phyloP scores from a whole-genome alignment of 2,888 invertebrate genomes.

The Brachyopa scutellaris region DNA sequence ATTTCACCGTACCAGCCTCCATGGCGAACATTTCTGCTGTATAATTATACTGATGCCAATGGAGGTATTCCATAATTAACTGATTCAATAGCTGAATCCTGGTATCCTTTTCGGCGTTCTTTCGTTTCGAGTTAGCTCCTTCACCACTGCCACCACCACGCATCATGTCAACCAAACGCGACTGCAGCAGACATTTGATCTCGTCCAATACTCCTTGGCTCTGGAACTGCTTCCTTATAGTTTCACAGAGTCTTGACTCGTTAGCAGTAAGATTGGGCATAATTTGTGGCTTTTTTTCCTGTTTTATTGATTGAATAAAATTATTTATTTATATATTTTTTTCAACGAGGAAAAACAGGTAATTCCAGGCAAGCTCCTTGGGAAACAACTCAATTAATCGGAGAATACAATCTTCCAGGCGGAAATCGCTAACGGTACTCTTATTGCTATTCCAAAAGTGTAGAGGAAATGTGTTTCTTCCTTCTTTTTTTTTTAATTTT shows the following conservation, averaged over 20 bases:
- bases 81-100: conserved; percentile 75
- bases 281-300: neutral
- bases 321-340: neutral
- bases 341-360: neutral
- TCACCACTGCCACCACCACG: conserved; percentile 53
- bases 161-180: conserved; percentile 77
- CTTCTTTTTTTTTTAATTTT: neutral
- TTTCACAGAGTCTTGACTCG: conserved; percentile 74
- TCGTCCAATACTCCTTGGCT: conserved; percentile 75
- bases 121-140: neutral
- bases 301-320: too few species aligned
- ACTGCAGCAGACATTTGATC: conserved; percentile 77
- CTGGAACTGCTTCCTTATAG: conserved; percentile 75
- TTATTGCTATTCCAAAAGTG: neutral
- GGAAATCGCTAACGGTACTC: conserved; percentile 35
- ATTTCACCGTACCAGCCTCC: conserved; percentile 76
- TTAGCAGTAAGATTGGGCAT: conserved; percentile 73
- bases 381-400: conserved; percentile 21
- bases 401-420: conserved; percentile 25
- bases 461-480: too few species aligned
- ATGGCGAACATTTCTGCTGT: conserved; percentile 78
- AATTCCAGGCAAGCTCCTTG: conserved; percentile 8
- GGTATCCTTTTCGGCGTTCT: conserved; percentile 45
- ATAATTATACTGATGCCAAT: conserved; percentile 80
- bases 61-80: conserved; percentile 80